These are phyloP conservation scores for Amblyraja radiata DNA, from an alignment of 2,797 vertebrate species.

Conservation along the genomic window DNA sequence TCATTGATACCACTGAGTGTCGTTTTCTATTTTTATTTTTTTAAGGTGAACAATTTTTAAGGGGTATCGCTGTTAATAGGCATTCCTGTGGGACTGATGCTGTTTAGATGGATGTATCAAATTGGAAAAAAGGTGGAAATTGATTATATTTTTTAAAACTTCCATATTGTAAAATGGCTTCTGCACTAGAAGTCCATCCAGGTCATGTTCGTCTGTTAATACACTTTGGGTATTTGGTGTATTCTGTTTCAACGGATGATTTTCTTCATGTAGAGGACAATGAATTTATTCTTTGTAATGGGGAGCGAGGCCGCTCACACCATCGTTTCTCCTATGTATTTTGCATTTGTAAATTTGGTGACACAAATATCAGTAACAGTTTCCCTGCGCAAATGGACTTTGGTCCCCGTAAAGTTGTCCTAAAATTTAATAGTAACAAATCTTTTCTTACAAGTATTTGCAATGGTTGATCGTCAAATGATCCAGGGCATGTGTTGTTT, in stretches of 20 bases:
- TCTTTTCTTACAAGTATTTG: constrained; percentile 40
- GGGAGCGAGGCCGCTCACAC: constrained; percentile 44
- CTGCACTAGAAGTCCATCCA: not conserved
- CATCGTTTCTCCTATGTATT: constrained; percentile 42
- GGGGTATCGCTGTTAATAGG: not conserved
- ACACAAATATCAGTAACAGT: constrained; percentile 39
- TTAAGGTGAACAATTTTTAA: not conserved
- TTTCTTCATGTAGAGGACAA: constrained; percentile 47
- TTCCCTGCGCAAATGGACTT: constrained; percentile 39
- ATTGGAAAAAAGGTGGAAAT: too few species aligned
- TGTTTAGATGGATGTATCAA: not conserved
- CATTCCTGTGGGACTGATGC: not conserved
- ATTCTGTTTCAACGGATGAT: constrained; percentile 54
- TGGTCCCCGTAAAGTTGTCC: constrained; percentile 38
- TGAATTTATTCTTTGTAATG: constrained; percentile 54
- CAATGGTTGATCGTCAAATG: not conserved
- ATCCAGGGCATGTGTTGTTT: constrained; percentile 1
- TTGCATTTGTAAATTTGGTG: constrained; percentile 44
- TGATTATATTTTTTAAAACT: not conserved
- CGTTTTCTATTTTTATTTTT: constrained; percentile 17
- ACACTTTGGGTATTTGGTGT: constrained; percentile 37
- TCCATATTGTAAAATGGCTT: constrained; percentile 3
- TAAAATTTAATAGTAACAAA: constrained; percentile 37
- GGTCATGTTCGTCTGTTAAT: not conserved
- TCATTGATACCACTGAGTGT: not conserved